These are phyloP conservation scores for Australoheros facetus DNA, from an alignment of 2,797 vertebrate species.

Conservation along the genomic window DNA sequence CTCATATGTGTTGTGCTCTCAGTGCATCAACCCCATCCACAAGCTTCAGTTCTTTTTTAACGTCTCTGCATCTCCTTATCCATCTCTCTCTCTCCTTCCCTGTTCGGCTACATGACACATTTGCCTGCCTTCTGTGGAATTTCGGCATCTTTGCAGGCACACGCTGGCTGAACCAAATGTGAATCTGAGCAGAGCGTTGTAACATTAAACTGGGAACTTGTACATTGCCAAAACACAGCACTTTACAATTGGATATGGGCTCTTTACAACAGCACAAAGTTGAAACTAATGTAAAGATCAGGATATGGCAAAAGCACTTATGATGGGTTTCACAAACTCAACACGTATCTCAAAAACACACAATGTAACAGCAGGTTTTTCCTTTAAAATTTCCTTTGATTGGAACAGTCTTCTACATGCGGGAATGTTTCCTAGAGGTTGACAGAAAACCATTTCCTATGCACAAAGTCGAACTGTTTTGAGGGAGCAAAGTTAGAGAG, in stretches of 20 bases:
- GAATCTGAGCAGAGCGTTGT: constrained; percentile 12
- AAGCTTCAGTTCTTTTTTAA: neutral
- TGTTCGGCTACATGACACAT: constrained; percentile 12
- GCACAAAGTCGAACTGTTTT: constrained; percentile 45
- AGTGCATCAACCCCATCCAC: neutral
- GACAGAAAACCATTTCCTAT: constrained; percentile 27
- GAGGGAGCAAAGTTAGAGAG: constrained; percentile 10
- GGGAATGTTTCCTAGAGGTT: neutral
- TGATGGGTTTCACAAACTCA: constrained; percentile 10
- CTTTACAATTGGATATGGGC: constrained; percentile 17
- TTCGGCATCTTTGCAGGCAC: constrained; percentile 9
- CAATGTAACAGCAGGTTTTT: constrained; percentile 5
- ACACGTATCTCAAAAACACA: neutral
- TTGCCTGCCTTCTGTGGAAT: constrained; percentile 25
- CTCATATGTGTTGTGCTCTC: neutral
- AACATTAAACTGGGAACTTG: constrained; percentile 5
- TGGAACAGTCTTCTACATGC: neutral
- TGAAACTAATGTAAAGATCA: neutral
- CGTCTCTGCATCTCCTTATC: neutral
- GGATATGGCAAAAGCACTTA: constrained; percentile 2
- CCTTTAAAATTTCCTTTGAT: constrained; percentile 18
- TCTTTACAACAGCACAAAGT: constrained; percentile 12
- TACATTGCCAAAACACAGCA: constrained; percentile 30
- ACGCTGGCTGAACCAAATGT: constrained; percentile 12
- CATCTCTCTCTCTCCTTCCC: neutral